Evolutionary conservation across 2,888 invertebrate species (phyloP), one percentile per base, ranked within the genome.

Genomic region (Hemithea aestivaria): DNA sequence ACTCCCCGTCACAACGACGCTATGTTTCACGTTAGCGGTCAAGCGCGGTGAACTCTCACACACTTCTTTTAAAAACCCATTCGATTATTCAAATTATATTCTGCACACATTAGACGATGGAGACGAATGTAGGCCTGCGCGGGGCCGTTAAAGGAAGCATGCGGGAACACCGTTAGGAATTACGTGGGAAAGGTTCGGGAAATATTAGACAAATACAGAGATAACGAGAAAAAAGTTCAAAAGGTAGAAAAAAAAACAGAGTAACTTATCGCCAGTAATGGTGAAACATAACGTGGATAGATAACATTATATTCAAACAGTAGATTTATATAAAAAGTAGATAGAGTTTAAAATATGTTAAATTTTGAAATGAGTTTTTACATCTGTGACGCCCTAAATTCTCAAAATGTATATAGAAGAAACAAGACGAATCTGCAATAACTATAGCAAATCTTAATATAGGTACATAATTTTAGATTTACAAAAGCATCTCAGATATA

Each of bases 111-210:
- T 74, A 68, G 70, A 67, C 16, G 16, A 16, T 16, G 62, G 66
- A 63, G 69, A 63, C 68, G 73, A 63, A 65, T 58, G 62, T 66
- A 53, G 61, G 53, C 66, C 56, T 62, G 56, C 61, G 60, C 64
- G 77, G 83, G 85, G 81, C 77, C 73, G 71, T 85, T 84, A 85
- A 87, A 87, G 85, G 84, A 85, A 87, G 85, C 87, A 87, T 85
- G 87, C 87, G 76, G 84, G 83, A 68, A 67, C 41, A 62, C 27
- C 39, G 44, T 25, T 20, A 29, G 53, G 44, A 48, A 27, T 44
- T 37, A 38, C 10, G 26, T 31, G 37, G 45, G 39, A 35, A 32
- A 34, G 56, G 52, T 43, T 26, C 29, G 31, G 30, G 37, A 30
- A 39, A 37, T 26, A 16, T 16, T 16, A 16, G 16, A 24, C 27